phyloP scores from a whole-genome alignment of 37 sponge, comb jelly and placozoan genomes.

The Haliclona indistincta region DNA sequence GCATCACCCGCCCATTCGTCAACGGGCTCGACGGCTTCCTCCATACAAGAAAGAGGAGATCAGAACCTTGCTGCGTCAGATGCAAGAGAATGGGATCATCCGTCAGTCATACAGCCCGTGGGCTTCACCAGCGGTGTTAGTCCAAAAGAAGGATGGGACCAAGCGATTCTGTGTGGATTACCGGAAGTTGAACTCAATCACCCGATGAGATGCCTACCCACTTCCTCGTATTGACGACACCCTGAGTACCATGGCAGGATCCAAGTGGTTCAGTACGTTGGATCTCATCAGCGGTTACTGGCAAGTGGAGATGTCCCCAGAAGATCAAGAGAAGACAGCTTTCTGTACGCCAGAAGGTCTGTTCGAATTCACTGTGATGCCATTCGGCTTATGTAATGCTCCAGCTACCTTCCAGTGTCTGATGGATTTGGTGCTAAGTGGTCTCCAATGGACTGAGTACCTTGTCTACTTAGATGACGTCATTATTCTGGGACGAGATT shows the following conservation, averaged over 20 bases:
- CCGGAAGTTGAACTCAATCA: background rate
- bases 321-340: slow-evolving; percentile 35
- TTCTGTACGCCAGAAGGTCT: slow-evolving; percentile 31
- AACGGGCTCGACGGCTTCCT: slow-evolving; percentile 17
- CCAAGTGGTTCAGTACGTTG: slow-evolving; percentile 1
- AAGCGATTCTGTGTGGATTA: slow-evolving; percentile 6
- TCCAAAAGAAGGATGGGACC: slow-evolving; percentile 1
- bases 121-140: slow-evolving; percentile 1
- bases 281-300: background rate
- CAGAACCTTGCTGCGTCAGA: slow-evolving; percentile 6
- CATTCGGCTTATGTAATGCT: slow-evolving; percentile 42
- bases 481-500: slow-evolving; percentile 9
- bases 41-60: slow-evolving; percentile 5
- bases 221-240: slow-evolving; percentile 19
- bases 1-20: slow-evolving; percentile 23
- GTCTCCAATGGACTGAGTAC: slow-evolving; percentile 20
- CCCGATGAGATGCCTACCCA: slow-evolving; percentile 5
- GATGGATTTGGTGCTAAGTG: slow-evolving; percentile 24
- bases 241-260: slow-evolving; percentile 20
- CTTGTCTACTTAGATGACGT: slow-evolving; percentile 52
- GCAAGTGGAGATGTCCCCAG: slow-evolving; percentile 11
- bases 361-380: slow-evolving; percentile 48
- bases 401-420: slow-evolving; percentile 34
- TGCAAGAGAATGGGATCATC: slow-evolving; percentile 1
- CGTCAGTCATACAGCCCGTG: background rate